Base-by-base conservation (phyloP, 2,797 vertebrate species). In the Melanotaenia boesemani region DNA sequence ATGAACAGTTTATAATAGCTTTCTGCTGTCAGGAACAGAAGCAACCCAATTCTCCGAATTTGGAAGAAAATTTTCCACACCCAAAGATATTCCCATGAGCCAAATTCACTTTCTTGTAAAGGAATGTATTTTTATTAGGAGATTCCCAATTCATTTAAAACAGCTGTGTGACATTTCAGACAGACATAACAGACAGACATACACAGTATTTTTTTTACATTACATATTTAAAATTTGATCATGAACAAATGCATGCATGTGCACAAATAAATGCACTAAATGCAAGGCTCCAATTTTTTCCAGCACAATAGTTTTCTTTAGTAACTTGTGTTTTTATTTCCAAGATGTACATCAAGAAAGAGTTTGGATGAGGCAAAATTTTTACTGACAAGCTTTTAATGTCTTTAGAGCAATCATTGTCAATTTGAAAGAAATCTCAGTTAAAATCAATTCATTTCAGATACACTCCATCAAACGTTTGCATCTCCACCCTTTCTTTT, bases 401-500 rank as follows among this genome's bases (percentile, higher is more conserved):
- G 7, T 44, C 10, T 54, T 26, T 24, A 26, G 24, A 24, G n/a
- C 20, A 11, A 7, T 44, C 22, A 28, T 15, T 16, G 22, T 62
- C 7, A 18, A 13, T 41, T 46, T 28, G 32, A 30, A 63, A 18
- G 39, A 28, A 15, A 20, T 52, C 15, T 70, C 57, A 28, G 12
- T 30, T 71, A 32, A 48, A 37, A 58, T 61, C 55, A 68, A 52
- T 75, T 76, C 60, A 2, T 72, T 67, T 77, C 70, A 76, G 61
- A 71, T 30, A 60, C 36, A 66, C 72, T 73, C 41, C n/a, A 74
- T 70, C 63, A 76, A 61, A 34, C 50, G 56, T 83, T 63, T 28
- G 70, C 41, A 15, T 77, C 81, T 63, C 80, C 84, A 15, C 76
- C 85, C 84, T 83, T 80, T 67, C 66, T 73, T 61, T 46, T 79